A percentile compares a stretch with the other conserved stretches of the same genome.
These are phyloP conservation scores for Chaetophractus vellerosus DNA, from an alignment of 2,797 vertebrate genomes.

Conservation along the genomic window DNA sequence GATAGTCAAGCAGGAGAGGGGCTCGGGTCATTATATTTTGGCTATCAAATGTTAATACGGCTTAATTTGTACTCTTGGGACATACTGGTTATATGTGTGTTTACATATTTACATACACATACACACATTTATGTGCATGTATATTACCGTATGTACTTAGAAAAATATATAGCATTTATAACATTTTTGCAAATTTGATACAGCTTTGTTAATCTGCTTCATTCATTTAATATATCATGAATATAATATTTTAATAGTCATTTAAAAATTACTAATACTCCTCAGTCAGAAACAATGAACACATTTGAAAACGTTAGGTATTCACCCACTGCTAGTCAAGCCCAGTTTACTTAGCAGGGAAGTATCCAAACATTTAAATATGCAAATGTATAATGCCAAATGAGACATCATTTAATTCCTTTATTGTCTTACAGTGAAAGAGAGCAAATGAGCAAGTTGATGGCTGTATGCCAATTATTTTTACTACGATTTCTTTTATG, in stretches of 20 bases:
- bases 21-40: neutral
- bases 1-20: neutral
- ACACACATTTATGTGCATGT: neutral
- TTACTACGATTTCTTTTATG: conserved; percentile 82
- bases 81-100: neutral
- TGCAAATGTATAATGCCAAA: conserved; percentile 81
- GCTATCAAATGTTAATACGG: conserved; percentile 39
- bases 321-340: conserved; percentile 33
- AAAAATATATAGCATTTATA: neutral
- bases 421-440: conserved; percentile 87
- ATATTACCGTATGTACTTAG: neutral
- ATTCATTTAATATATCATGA: conserved; percentile 67
- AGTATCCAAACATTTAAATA: conserved; percentile 83
- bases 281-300: conserved; percentile 35
- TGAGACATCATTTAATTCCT: conserved; percentile 85
- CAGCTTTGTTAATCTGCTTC: conserved; percentile 3
- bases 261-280: conserved; percentile 32
- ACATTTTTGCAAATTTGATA: conserved; percentile 1
- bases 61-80: neutral
- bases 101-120: neutral
- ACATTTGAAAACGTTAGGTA: conserved; percentile 53
- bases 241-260: neutral
- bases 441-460: conserved; percentile 81
- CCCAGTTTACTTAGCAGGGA: conserved; percentile 70
- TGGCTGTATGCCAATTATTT: conserved; percentile 84